Conservation (phyloP, 2,113 vertebrate genomes). For the Sinosuthora webbiana region DNA sequence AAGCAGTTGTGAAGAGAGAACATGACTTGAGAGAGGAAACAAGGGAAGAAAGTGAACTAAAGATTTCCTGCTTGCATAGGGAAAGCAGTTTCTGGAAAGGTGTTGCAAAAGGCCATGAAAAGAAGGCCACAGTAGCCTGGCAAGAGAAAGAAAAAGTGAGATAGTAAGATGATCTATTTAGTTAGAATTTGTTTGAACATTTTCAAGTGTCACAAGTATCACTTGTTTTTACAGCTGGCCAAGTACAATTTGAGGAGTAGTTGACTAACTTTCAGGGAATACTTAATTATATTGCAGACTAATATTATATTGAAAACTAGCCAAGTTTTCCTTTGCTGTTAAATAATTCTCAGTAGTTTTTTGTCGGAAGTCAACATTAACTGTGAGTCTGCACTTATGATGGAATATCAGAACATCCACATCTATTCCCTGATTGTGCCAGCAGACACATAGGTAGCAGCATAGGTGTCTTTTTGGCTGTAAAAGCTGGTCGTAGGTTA, state of each 20-base stretch:
- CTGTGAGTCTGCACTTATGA: background rate
- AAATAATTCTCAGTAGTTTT: background rate
- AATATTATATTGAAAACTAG: background rate
- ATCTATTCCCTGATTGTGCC: background rate
- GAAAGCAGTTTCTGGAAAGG: background rate
- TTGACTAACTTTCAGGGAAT: background rate
- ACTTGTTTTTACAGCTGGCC: background rate
- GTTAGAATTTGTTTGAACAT: background rate
- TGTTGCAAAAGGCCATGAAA: background rate
- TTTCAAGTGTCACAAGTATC: background rate
- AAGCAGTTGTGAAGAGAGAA: constrained; percentile 21
- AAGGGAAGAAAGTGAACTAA: constrained; percentile 17
- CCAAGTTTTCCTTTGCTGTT: background rate
- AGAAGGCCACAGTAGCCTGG: background rate
- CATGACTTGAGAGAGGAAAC: constrained; percentile 5
- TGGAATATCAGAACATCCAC: background rate
- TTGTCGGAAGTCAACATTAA: background rate
- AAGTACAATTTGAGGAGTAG: background rate
- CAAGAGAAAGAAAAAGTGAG: background rate
- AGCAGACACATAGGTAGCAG: background rate
- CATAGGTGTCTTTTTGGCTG: background rate
- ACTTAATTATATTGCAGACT: background rate
- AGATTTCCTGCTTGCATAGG: background rate
- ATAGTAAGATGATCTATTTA: background rate
- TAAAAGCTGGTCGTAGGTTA: background rate